Evolutionary conservation across 2,888 invertebrate genomes (phyloP), one percentile per base, ranked within the genome.

Genomic region (Calliopum simillimum): DNA sequence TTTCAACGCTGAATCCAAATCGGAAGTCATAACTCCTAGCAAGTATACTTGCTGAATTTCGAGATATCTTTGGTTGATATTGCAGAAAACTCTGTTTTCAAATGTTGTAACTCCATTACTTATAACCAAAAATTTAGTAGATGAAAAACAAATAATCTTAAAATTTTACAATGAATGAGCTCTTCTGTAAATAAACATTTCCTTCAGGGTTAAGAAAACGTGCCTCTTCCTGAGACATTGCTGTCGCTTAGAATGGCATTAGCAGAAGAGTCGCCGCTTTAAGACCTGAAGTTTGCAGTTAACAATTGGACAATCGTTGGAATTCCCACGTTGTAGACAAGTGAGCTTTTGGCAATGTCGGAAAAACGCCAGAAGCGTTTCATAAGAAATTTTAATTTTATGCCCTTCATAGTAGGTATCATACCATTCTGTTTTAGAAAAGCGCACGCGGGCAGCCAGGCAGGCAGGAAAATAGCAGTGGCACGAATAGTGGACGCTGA

Each of bases 361-460:
- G 55, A 46, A 79, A 79, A 80, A 81, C 79, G 51, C 80, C 79
- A 80, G 81, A 80, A 81, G 81, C 81, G 77, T 79, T 80, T 80
- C 81, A 74, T 75, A 79, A 79, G 78, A 71, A 79, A 80, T 81
- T 80, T 80, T 79, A 81, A 80, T 81, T 81, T 79, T 58, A 33
- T 47, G 44, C 53, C 19, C 53, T 43, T 49, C 16, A 14, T 41
- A 16, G 47, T n/a, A n/a, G n/a, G n/a, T n/a, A n/a, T n/a, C 33
- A 33, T 33, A 6, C 8, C 41, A n/a, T 44, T 65, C 51, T 53
- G 44, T 33, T 23, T 63, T 12, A 16, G 33, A 4, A 33, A 8
- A 33, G 33, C 8, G 33, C 33, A 33, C 25, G 63, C 23, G 19
- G 14, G 19, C 49, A 46, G 44, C 25, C 11, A 53, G 43, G 21